A percentile compares a stretch with the other conserved stretches of the same genome.
phyloP scores from a whole-genome alignment of 2,888 invertebrate genomes.

The Autographa gamma region DNA sequence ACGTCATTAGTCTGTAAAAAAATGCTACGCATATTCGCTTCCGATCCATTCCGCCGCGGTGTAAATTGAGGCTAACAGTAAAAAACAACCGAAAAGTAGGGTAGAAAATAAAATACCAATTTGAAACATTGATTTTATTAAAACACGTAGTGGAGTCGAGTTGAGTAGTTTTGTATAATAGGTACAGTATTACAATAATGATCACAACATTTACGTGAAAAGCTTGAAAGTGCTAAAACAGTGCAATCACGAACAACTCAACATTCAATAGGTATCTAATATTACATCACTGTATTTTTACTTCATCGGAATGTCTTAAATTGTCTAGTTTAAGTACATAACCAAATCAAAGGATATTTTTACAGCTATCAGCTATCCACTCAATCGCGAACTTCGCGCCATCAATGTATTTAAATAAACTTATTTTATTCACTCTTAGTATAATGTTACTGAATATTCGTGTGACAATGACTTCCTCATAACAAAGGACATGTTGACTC shows the following conservation, averaged over 20 bases:
- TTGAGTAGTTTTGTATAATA: conserved; percentile 16
- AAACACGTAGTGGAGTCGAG: conserved; percentile 50
- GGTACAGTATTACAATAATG: conserved; percentile 19
- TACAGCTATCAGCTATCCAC: not conserved
- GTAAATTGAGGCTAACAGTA: too few relatives aligned
- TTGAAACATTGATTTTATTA: conserved; percentile 59
- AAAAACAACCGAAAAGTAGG: too few relatives aligned
- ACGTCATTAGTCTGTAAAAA: too few relatives aligned
- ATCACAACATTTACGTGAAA: not conserved
- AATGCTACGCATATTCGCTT: too few relatives aligned
- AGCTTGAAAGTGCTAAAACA: not conserved
- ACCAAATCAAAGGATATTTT: not conserved
- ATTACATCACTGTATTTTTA: not conserved
- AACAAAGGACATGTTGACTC: conserved; percentile 16
- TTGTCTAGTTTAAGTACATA: not conserved
- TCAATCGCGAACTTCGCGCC: not conserved
- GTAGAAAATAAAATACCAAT: conserved; percentile 41
- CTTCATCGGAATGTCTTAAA: not conserved
- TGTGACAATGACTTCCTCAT: conserved; percentile 34
- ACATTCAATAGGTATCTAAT: not conserved
- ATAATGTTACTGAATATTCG: conserved; percentile 13
- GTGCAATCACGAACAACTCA: not conserved
- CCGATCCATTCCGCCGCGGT: too few relatives aligned
- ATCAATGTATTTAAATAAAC: conserved; percentile 6
- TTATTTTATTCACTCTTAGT: conserved; percentile 19